A percentile compares a stretch with the other conserved stretches of the same genome.
Evolutionary conservation across 2,113 vertebrate species (phyloP).

Genomic region (Dasyurus viverrinus): DNA sequence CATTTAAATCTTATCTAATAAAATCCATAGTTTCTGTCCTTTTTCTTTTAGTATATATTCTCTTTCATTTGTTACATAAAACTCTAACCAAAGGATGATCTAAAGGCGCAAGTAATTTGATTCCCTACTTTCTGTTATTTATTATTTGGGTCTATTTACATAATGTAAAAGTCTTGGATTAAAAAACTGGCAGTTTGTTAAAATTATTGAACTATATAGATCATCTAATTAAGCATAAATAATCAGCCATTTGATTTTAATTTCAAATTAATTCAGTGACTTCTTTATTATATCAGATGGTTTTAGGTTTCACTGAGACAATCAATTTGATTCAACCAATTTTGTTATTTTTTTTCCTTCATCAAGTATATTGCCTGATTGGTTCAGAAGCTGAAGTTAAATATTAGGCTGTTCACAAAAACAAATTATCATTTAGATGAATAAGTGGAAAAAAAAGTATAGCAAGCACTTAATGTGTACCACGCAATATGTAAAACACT

Average conservation of each 20-base stretch:
- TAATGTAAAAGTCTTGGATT: neutral
- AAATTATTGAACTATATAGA: neutral
- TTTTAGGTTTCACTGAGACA: neutral
- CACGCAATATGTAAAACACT: neutral
- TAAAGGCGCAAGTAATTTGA: neutral
- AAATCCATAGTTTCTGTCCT: neutral
- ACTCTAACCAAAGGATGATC: neutral
- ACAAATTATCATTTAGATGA: neutral
- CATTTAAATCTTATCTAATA: neutral
- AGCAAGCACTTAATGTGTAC: neutral
- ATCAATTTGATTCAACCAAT: neutral
- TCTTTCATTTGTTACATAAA: neutral
- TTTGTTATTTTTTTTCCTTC: neutral
- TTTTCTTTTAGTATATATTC: neutral
- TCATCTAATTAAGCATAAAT: neutral
- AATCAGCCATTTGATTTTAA: neutral
- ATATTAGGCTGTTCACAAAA: neutral
- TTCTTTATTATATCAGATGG: neutral
- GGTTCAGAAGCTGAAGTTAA: neutral
- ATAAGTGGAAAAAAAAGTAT: neutral
- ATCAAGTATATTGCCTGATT: neutral
- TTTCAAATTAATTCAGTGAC: neutral
- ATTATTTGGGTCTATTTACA: neutral
- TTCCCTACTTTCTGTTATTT: neutral
- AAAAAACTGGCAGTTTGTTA: neutral